Conservation (phyloP, 2,888 invertebrate species). For the Antitype chi region DNA sequence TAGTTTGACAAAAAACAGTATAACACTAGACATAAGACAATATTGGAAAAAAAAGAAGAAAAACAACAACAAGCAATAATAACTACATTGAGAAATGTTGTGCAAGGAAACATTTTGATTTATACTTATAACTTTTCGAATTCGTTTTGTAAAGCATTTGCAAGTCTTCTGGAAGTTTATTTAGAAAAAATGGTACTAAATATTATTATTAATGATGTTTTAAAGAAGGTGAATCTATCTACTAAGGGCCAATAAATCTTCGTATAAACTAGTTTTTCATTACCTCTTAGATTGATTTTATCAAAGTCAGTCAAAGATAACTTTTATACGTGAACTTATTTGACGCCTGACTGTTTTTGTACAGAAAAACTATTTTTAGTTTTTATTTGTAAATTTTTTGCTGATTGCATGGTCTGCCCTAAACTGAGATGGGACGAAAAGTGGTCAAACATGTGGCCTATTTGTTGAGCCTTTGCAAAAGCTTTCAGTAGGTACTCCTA, state of each 20-base stretch:
- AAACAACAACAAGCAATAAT: too few relatives aligned
- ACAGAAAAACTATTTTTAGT: too few relatives aligned
- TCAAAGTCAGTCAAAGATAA: neutral
- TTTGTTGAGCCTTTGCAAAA: neutral
- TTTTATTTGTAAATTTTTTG: too few relatives aligned
- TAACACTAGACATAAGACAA: too few relatives aligned
- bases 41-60: too few relatives aligned
- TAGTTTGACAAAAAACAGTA: too few relatives aligned
- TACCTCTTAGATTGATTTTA: neutral
- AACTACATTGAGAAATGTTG: too few relatives aligned
- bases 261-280: neutral
- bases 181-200: too few relatives aligned
- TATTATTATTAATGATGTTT: slow-evolving; percentile 4
- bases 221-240: neutral
- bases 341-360: neutral
- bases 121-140: too few relatives aligned
- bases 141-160: too few relatives aligned
- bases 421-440: neutral
- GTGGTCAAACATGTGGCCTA: neutral
- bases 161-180: too few relatives aligned
- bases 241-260: neutral
- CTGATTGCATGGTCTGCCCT: neutral
- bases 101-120: too few relatives aligned
- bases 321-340: neutral
- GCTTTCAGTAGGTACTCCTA: slow-evolving; percentile 13